Percentiles rank a stretch among this genome's conserved stretches.
Evolutionary conservation across 1,140 invertebrate species (phyloP).

Genomic region (Drosophila chauvacae): DNA sequence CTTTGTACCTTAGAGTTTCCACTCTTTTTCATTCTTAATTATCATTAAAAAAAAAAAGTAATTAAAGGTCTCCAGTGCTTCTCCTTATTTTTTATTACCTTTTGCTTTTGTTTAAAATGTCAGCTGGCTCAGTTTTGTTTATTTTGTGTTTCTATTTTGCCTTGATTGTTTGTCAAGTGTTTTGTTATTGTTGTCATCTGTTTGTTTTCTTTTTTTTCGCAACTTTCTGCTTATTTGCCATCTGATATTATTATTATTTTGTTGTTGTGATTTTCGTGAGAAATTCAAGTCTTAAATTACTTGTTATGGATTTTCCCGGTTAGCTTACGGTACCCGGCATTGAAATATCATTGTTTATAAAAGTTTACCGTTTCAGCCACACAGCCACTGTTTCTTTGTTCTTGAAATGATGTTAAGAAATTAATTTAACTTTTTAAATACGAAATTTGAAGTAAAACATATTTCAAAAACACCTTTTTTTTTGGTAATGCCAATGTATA

Average conservation of each 20-base stretch:
- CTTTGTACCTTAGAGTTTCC: slow-evolving; percentile 76
- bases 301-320: background rate
- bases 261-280: slow-evolving; percentile 19
- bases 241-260: slow-evolving; percentile 7
- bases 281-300: background rate
- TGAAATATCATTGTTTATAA: background rate
- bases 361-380: background rate
- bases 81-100: background rate
- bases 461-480: background rate
- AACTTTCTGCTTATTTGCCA: slow-evolving; percentile 33
- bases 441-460: background rate
- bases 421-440: background rate
- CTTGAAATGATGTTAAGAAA: background rate
- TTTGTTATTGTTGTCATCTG: slow-evolving; percentile 15
- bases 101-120: slow-evolving; percentile 60
- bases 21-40: slow-evolving; percentile 50
- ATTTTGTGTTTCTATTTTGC: slow-evolving; percentile 31
- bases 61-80: slow-evolving; percentile 52
- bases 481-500: background rate
- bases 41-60: slow-evolving; percentile 41
- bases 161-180: slow-evolving; percentile 48
- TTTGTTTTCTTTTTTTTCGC: slow-evolving; percentile 21
- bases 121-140: slow-evolving; percentile 48
- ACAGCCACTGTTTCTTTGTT: background rate
- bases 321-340: background rate